phyloP scores from a whole-genome alignment of 2,888 invertebrate genomes.

The Cataglyphis livida region DNA sequence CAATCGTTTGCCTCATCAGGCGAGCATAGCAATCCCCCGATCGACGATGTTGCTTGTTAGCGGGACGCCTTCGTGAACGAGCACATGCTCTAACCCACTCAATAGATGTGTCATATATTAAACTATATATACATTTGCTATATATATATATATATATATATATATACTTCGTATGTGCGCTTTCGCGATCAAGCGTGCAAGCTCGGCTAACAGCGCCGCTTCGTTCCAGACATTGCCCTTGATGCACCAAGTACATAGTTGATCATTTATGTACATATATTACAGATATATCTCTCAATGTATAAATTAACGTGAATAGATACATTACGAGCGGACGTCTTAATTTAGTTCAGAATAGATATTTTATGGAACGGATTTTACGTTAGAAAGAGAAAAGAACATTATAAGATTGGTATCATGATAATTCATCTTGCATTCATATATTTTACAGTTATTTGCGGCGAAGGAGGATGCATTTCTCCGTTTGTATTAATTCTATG shows the following conservation, averaged over 20 bases:
- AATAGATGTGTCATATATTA: constrained; percentile 44
- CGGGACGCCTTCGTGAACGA: constrained; percentile 30
- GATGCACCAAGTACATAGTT: not conserved
- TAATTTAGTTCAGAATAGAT: not conserved
- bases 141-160: constrained; percentile 8
- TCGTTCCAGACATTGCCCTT: constrained; percentile 38
- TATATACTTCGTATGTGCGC: not conserved
- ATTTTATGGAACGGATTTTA: not conserved
- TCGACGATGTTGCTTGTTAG: constrained; percentile 36
- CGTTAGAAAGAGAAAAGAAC: not conserved
- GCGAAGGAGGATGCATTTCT: not conserved
- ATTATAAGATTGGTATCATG: not conserved
- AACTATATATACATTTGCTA: not conserved
- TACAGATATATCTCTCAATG: constrained; percentile 29
- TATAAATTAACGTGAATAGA: not conserved
- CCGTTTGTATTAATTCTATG: not conserved
- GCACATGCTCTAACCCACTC: not conserved
- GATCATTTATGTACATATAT: constrained; percentile 16
- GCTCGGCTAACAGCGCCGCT: constrained; percentile 29
- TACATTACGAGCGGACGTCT: not conserved
- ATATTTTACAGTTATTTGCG: not conserved
- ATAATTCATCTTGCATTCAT: not conserved
- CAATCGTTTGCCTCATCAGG: constrained; percentile 43
- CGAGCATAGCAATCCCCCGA: not conserved
- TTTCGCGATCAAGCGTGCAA: constrained; percentile 36